Conservation (phyloP, 1,140 invertebrate genomes). For the Drosophila triauraria region DNA sequence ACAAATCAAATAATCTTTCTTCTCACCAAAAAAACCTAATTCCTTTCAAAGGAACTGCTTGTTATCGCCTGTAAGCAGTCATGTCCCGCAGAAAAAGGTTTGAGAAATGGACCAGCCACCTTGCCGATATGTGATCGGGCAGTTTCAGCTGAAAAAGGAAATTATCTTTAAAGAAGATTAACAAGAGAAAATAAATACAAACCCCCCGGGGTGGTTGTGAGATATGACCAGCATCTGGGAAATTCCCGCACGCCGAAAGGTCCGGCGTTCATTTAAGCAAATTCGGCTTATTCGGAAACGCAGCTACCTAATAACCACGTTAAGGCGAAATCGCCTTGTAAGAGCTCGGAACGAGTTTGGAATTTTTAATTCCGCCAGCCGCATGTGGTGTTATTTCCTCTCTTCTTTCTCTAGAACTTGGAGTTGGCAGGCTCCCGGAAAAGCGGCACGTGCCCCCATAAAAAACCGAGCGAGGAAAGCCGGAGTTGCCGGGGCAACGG, state of each 20-base stretch:
- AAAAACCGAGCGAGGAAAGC: constrained; percentile 21
- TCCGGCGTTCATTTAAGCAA: constrained; percentile 52
- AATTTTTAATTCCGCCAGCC: constrained; percentile 73
- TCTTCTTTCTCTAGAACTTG: not conserved
- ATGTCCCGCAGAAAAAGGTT: constrained; percentile 1
- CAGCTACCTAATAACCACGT: constrained; percentile 51
- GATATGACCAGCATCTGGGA: constrained; percentile 26
- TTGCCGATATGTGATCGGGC: constrained; percentile 8
- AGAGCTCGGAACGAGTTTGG: constrained; percentile 62
- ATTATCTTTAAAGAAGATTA: constrained; percentile 52
- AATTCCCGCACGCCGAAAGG: constrained; percentile 25
- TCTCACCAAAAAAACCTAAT: not conserved
- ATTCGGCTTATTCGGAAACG: constrained; percentile 47
- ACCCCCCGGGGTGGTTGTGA: not conserved
- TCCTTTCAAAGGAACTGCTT: constrained; percentile 1
- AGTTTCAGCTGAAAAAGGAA: constrained; percentile 8
- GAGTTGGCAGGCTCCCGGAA: constrained; percentile 4
- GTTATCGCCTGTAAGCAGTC: constrained; percentile 3
- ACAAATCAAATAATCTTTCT: not conserved
- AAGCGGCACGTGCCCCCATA: constrained; percentile 60
- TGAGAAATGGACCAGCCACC: not conserved
- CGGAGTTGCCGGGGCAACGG: not conserved
- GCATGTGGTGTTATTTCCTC: constrained; percentile 30
- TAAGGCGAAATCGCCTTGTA: constrained; percentile 72
- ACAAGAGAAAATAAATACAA: constrained; percentile 23